Evolutionary conservation across 2,797 vertebrate species (phyloP).

Genomic region (Sarcophilus harrisii): DNA sequence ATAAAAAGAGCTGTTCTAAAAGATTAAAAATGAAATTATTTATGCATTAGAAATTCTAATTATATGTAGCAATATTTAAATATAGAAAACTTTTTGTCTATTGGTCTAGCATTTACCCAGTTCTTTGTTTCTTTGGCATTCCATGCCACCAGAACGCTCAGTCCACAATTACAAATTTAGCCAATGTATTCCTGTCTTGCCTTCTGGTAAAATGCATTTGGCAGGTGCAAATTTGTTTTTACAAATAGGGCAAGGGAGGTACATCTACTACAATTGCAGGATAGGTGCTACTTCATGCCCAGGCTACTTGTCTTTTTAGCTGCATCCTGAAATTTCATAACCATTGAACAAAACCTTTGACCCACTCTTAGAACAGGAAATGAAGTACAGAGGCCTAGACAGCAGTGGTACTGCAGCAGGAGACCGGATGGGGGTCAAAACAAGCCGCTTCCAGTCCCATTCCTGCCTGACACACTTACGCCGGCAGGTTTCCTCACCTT

Average conservation of each 20-base stretch:
- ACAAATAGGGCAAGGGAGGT: not conserved
- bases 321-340: not conserved
- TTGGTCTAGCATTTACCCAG: not conserved
- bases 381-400: not conserved
- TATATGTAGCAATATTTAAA: not conserved
- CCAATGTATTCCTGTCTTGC: not conserved
- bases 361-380: not conserved
- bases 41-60: not conserved
- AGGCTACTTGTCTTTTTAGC: not conserved
- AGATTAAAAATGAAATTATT: not conserved
- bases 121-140: not conserved
- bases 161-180: not conserved
- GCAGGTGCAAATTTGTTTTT: not conserved
- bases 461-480: not conserved
- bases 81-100: not conserved
- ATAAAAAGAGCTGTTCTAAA: not conserved
- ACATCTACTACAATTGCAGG: not conserved
- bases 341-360: not conserved
- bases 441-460: not conserved
- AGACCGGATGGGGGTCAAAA: not conserved
- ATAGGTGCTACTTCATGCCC: not conserved
- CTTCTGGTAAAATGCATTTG: not conserved
- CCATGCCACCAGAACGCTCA: not conserved
- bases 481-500: not conserved
- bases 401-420: not conserved